Percentiles rank a stretch among this genome's conserved stretches.
phyloP scores from a whole-genome alignment of 2,113 vertebrate genomes.

The Nerophis ophidion region DNA sequence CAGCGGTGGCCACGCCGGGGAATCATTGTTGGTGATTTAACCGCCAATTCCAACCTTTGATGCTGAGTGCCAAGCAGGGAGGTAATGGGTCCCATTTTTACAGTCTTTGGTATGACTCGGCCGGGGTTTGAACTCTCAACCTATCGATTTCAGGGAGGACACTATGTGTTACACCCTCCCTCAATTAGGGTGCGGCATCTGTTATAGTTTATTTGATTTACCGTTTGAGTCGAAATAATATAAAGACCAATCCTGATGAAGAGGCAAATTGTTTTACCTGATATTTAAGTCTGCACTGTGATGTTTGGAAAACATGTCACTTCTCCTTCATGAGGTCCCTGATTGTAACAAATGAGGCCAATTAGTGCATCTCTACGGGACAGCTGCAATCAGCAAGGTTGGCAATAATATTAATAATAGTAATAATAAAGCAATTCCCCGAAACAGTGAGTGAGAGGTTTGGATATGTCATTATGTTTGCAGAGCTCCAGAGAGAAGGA shows the following conservation, averaged over 20 bases:
- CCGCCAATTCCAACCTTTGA: too few species aligned
- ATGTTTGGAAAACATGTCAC: slow-evolving; percentile 22
- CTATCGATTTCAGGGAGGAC: too few species aligned
- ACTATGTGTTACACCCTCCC: too few species aligned
- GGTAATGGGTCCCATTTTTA: too few species aligned
- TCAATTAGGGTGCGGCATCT: too few species aligned
- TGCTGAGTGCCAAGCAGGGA: too few species aligned
- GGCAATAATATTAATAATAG: not conserved
- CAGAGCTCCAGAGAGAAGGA: too few species aligned
- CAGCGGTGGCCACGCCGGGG: too few species aligned
- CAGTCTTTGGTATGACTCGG: too few species aligned
- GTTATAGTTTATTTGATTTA: not conserved
- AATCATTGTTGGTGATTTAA: too few species aligned
- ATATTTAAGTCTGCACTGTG: not conserved
- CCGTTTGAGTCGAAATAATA: not conserved
- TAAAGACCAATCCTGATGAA: not conserved
- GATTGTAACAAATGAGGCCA: slow-evolving; percentile 64
- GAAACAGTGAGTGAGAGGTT: not conserved
- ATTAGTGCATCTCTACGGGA: slow-evolving; percentile 44
- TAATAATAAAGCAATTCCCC: not conserved
- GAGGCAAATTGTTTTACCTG: not conserved
- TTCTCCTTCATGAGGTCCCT: slow-evolving; percentile 23
- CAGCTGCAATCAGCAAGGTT: slow-evolving; percentile 31
- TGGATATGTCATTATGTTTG: not conserved
- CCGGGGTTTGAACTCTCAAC: too few species aligned